Evolutionary conservation across 1,140 invertebrate genomes (phyloP), one percentile per base, ranked within the genome.

Genomic region (Cotesia typhae): DNA sequence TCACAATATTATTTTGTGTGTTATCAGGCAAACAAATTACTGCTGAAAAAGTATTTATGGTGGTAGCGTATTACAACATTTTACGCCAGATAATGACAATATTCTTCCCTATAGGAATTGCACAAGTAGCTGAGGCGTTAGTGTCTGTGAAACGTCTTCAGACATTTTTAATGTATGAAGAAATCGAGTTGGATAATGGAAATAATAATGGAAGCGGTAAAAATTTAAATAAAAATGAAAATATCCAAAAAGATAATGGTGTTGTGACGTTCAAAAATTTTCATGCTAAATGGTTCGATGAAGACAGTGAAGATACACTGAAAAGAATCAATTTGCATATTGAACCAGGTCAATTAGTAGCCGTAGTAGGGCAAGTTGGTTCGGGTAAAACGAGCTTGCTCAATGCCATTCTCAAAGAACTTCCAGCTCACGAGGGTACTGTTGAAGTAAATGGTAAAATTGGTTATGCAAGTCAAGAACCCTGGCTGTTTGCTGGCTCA

Each of bases 1-100:
- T 94, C 0, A 93, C 92, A 1, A 91, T 97, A 37, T 83, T 96
- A n/a, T 89, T 91, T 0, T 95, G 92, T 77, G 89, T 95, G 4
- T 87, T 92, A 0, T 84, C 90, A 7, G 90, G 90, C 0, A 88
- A 90, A 72, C 84, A 90, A 59, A 81, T 52, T 85, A 93, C 90
- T 0, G 93, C 95, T 0, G 90, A 94, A 72, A 93, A 90, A 80
- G 91, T 93, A 0, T 94, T 93, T 79, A 92, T 93, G 2, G 87
- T 94, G 4, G 92, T 92, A 3, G 90, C 92, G 0, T 93, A 92
- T 76, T 94, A 92, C 73, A 91, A 91, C 70, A 90, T 92, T 76
- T 80, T 94, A 9, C 90, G 92, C 41, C 89, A 91, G 71, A 92
- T 91, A 0, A 90, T 94, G 84, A 92, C 93, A 0, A 90, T 93